phyloP scores from a whole-genome alignment of 2,888 invertebrate genomes.

The Syritta pipiens region DNA sequence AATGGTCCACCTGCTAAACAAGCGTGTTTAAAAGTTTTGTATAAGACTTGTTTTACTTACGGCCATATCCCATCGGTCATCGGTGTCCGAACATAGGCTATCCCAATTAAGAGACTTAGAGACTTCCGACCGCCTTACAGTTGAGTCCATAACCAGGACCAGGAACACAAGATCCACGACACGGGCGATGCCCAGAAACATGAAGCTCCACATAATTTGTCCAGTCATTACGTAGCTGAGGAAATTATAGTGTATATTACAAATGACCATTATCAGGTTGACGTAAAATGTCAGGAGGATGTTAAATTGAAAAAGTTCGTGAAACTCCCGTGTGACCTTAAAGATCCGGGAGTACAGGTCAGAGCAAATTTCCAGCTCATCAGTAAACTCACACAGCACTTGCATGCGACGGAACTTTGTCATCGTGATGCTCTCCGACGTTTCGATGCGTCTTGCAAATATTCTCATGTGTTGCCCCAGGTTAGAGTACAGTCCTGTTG shows the following conservation, averaged over 20 bases:
- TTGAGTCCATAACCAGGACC: conserved; percentile 73
- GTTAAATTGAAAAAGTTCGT: conserved; percentile 73
- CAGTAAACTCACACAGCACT: conserved; percentile 72
- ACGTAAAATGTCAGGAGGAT: conserved; percentile 74
- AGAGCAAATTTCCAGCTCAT: conserved; percentile 72
- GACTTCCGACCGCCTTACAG: conserved; percentile 71
- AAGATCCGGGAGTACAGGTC: conserved; percentile 72
- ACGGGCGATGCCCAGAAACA: conserved; percentile 70
- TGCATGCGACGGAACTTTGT: conserved; percentile 72
- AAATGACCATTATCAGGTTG: conserved; percentile 72
- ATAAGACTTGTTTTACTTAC: conserved; percentile 68
- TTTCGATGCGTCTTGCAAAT: conserved; percentile 23
- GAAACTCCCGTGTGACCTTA: conserved; percentile 70
- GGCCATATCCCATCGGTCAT: conserved; percentile 74
- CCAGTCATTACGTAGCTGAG: conserved; percentile 66
- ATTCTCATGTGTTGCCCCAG: conserved; percentile 30
- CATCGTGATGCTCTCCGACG: conserved; percentile 3
- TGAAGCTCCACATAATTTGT: conserved; percentile 53
- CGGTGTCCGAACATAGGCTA: conserved; percentile 73
- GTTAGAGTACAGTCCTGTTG: conserved; percentile 27
- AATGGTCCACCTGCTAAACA: conserved; percentile 25
- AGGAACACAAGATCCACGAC: conserved; percentile 72
- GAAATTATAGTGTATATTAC: conserved; percentile 73
- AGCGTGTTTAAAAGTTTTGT: neutral
- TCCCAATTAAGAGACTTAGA: conserved; percentile 73